Conservation (phyloP, 1,140 invertebrate species). For the Drosophila burlai region DNA sequence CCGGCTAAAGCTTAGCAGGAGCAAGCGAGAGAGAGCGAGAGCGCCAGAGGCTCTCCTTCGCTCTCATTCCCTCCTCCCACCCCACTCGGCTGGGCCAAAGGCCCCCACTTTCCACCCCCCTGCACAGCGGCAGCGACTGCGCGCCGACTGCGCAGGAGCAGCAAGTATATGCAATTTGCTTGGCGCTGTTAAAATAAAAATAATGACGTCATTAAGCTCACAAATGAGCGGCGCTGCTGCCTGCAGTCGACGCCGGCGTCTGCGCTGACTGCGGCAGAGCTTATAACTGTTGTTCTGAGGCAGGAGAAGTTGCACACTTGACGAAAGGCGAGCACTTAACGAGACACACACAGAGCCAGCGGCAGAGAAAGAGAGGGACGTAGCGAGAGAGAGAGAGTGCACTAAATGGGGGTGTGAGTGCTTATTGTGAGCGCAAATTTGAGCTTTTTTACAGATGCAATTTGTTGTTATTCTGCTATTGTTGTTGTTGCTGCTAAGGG, state of each 20-base stretch:
- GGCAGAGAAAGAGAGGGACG: not conserved
- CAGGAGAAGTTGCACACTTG: slow-evolving; percentile 75
- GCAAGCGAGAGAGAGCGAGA: slow-evolving; percentile 50
- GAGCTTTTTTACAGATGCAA: slow-evolving; percentile 36
- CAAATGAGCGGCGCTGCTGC: slow-evolving; percentile 79
- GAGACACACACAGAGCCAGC: slow-evolving; percentile 4
- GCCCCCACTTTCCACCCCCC: not conserved
- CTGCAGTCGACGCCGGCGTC: slow-evolving; percentile 22
- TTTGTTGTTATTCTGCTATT: not conserved
- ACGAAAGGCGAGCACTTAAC: slow-evolving; percentile 63
- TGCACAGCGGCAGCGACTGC: slow-evolving; percentile 16
- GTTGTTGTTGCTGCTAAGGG: not conserved
- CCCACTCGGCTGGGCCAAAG: not conserved
- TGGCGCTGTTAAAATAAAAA: slow-evolving; percentile 81
- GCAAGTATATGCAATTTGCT: slow-evolving; percentile 69
- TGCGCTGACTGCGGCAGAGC: slow-evolving; percentile 49
- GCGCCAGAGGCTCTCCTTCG: slow-evolving; percentile 9
- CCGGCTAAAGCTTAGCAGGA: slow-evolving; percentile 58
- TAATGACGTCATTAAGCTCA: slow-evolving; percentile 82
- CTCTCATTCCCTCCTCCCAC: slow-evolving; percentile 6
- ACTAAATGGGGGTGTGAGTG: slow-evolving; percentile 10
- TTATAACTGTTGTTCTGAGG: slow-evolving; percentile 74
- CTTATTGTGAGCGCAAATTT: slow-evolving; percentile 44
- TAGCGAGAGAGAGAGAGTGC: not conserved
- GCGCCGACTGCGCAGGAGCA: slow-evolving; percentile 61